Evolutionary conservation across 2,888 invertebrate genomes (phyloP).

Genomic region (Drosophila hamatofila): DNA sequence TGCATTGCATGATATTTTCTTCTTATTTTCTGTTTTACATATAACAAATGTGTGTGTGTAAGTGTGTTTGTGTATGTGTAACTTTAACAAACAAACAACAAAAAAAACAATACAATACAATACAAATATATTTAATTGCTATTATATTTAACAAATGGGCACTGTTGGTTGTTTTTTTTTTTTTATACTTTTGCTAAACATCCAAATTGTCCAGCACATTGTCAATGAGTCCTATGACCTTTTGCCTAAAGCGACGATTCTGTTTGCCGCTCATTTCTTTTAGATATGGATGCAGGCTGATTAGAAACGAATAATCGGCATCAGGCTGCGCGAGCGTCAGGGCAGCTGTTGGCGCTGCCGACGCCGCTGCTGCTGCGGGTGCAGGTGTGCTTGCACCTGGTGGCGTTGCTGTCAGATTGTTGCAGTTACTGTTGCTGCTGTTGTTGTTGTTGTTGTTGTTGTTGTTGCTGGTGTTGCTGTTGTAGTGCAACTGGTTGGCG

Average conservation of each 20-base stretch:
- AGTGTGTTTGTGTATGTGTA: conserved; percentile 14
- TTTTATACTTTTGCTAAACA: conserved; percentile 26
- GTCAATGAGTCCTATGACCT: conserved; percentile 81
- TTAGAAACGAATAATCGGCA: conserved; percentile 82
- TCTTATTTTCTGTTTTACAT: conserved; percentile 6
- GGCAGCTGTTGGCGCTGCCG: conserved; percentile 5
- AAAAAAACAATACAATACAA: conserved; percentile 20
- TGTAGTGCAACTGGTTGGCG: conserved; percentile 46
- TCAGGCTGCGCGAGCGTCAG: conserved; percentile 56
- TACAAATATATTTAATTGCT: conserved; percentile 31
- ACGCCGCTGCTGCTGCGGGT: background rate
- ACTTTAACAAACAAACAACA: conserved; percentile 35
- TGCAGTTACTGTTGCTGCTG: conserved; percentile 1
- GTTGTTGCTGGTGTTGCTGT: conserved; percentile 8
- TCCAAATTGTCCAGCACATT: conserved; percentile 79
- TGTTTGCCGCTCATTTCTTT: conserved; percentile 83
- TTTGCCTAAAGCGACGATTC: conserved; percentile 82
- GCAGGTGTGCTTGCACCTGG: conserved; percentile 37
- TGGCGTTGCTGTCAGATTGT: conserved; percentile 31
- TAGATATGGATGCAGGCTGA: conserved; percentile 82
- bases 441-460: conserved; percentile 19
- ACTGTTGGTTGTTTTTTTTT: conserved; percentile 49
- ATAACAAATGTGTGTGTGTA: conserved; percentile 37
- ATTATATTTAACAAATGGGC: conserved; percentile 67
- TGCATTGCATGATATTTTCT: conserved; percentile 24